Evolutionary conservation across 2,888 invertebrate genomes (phyloP).

Genomic region (Chrysodeixis includens): DNA sequence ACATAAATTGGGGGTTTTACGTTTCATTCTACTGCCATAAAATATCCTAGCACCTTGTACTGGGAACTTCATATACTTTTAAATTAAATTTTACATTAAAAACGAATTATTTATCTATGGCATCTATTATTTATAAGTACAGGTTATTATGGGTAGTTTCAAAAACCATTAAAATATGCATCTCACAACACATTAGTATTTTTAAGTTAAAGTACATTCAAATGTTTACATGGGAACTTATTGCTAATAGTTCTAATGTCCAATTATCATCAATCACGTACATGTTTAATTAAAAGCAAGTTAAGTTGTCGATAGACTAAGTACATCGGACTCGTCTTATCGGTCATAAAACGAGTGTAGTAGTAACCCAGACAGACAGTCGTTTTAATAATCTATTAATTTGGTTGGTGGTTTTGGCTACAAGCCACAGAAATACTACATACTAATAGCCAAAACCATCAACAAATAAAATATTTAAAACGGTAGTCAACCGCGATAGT

Average conservation of each 20-base stretch:
- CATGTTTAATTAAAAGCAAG: too few species aligned
- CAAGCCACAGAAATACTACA: too few species aligned
- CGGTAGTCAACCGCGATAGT: too few species aligned
- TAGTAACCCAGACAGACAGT: too few species aligned
- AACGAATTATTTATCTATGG: constrained; percentile 51
- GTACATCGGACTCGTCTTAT: too few species aligned
- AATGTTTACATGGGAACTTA: constrained; percentile 38
- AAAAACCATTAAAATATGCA: constrained; percentile 59
- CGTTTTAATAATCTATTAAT: too few species aligned
- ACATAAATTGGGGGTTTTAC: constrained; percentile 64
- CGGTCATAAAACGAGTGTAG: too few species aligned
- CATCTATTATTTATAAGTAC: constrained; percentile 61
- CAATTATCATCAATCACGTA: neutral
- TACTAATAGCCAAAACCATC: too few species aligned
- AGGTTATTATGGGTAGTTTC: constrained; percentile 54
- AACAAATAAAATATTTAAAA: too few species aligned
- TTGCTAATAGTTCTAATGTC: constrained; percentile 36
- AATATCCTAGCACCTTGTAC: constrained; percentile 71
- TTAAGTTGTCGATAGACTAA: too few species aligned
- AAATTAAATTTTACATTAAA: constrained; percentile 37
- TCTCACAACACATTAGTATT: constrained; percentile 59
- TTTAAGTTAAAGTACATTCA: constrained; percentile 55
- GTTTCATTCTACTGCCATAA: constrained; percentile 58
- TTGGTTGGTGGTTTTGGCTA: too few species aligned
- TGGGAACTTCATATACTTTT: constrained; percentile 47